Evolutionary conservation across 2,888 invertebrate genomes (phyloP), one percentile per base, ranked within the genome.

Genomic region (Zootermopsis nevadensis): DNA sequence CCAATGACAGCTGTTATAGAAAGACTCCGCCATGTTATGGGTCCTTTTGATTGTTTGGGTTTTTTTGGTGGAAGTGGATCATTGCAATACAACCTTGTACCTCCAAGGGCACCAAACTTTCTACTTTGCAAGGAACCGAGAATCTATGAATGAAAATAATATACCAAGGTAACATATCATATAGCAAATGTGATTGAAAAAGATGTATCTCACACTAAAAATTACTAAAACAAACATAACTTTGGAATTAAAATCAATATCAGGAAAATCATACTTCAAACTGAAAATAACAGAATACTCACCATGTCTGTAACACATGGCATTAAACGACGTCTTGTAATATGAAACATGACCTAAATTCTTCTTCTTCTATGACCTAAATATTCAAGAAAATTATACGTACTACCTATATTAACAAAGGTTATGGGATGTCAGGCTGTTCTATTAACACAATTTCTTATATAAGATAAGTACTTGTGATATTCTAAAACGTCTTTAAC

Each of bases 21-120:
- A 85, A 97, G 90, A 85, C 94, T 94, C 88, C 93, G 95, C 98
- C 98, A 98, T 85, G 97, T 93, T 86, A 98, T 92, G 0, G 96
- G 95, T 0, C 93, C 92, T 85, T 91, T 74, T 38, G 74, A 33
- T 38, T 74, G 38, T 30, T 74, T 74, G 24, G 74, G 74, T 27
- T 74, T 74, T 38, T 19, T 74, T 74, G 74, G 74, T n/a, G 74
- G 74, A 74, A 74, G 74, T 22, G 35, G 1, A 42, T n/a, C 74
- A 35, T 74, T 74, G 27, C 74, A 38, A 38, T 38, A 74, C 8
- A 24, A 8, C 24, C 74, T 74, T 38, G n/a, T 33, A 38, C 38
- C 24, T 38, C 42, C 74, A 74, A 1, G 24, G n/a, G 4, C n/a
- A 4, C n/a, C 24, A 6, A 38, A 2, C 7, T 22, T 10, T 30